phyloP scores from a whole-genome alignment of 2,113 vertebrate genomes.

The Gallinago paraguaiae region DNA sequence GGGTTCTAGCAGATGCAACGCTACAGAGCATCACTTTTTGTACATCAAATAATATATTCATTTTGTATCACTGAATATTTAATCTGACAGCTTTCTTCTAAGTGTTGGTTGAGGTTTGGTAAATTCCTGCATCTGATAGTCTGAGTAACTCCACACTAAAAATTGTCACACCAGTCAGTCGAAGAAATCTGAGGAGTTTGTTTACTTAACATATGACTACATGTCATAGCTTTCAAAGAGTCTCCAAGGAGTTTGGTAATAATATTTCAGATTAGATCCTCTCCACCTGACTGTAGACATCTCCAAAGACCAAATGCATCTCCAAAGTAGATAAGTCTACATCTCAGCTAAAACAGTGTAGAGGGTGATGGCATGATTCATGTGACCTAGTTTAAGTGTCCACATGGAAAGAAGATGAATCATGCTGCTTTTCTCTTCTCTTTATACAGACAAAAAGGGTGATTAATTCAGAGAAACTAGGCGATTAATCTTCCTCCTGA shows the following conservation, averaged over 20 bases:
- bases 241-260: neutral
- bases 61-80: neutral
- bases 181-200: neutral
- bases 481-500: neutral
- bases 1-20: neutral
- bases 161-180: neutral
- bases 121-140: neutral
- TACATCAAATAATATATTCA: neutral
- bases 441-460: neutral
- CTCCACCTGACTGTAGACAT: neutral
- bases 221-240: neutral
- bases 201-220: neutral
- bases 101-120: neutral
- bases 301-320: neutral
- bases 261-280: neutral
- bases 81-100: neutral
- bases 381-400: slow-evolving; percentile 16
- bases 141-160: neutral
- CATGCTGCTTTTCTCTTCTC: neutral
- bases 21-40: neutral
- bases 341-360: neutral
- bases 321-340: neutral
- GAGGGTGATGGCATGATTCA: slow-evolving; percentile 6
- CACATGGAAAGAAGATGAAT: slow-evolving; percentile 17
- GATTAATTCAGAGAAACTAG: neutral